Percentiles rank a stretch among this genome's conserved stretches.
phyloP scores from a whole-genome alignment of 2,888 invertebrate species.

The Sarcophaga caerulescens region DNA sequence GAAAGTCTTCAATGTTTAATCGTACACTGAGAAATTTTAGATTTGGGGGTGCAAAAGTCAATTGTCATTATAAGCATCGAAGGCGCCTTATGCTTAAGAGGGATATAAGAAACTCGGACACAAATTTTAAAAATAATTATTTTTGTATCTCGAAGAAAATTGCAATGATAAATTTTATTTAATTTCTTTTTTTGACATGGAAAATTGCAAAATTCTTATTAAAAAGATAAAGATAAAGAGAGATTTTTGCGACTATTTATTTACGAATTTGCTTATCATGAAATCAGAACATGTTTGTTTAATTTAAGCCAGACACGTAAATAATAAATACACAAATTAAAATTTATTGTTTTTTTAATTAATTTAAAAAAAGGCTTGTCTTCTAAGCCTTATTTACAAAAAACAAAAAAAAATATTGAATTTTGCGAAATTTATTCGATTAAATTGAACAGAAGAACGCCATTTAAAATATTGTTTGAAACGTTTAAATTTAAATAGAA shows the following conservation, averaged over 20 bases:
- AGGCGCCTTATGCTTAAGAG: too few species aligned
- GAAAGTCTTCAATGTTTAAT: too few species aligned
- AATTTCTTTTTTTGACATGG: too few species aligned
- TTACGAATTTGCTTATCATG: neutral
- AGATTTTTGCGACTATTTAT: neutral
- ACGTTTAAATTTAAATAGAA: conserved; percentile 17
- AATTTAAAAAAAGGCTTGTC: neutral
- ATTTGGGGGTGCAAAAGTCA: too few species aligned
- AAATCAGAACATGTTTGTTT: neutral
- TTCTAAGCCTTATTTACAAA: neutral
- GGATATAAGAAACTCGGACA: too few species aligned
- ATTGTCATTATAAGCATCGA: too few species aligned
- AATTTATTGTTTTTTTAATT: neutral
- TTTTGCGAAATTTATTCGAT: neutral
- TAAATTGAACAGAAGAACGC: neutral
- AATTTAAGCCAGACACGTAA: neutral
- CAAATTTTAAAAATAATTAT: too few species aligned
- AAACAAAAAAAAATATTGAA: neutral
- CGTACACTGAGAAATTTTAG: too few species aligned
- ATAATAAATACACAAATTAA: neutral
- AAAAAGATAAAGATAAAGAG: neutral
- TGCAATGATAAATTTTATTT: too few species aligned
- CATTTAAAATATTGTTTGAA: neutral
- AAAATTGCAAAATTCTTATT: neutral
- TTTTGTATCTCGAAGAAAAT: too few species aligned